These are phyloP conservation scores for Muscicapa adusta DNA, from an alignment of 2,113 vertebrate genomes.

Conservation along the genomic window DNA sequence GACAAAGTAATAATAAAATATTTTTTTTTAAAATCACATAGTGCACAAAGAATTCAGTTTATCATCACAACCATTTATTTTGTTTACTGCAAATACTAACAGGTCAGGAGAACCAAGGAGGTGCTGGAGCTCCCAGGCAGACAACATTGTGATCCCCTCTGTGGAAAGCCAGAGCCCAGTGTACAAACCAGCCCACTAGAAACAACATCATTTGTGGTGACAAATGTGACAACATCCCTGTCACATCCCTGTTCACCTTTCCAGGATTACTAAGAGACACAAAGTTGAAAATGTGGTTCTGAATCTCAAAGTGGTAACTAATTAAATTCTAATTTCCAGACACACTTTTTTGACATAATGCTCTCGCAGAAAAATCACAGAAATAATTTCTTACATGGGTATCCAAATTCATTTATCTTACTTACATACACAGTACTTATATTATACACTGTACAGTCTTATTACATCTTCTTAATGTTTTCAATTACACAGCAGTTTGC, in stretches of 20 bases:
- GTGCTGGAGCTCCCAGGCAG: background rate
- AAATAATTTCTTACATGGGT: background rate
- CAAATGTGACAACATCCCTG: background rate
- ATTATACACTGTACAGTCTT: background rate
- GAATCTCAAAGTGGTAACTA: background rate
- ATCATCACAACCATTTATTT: constrained; percentile 50
- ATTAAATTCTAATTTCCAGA: background rate
- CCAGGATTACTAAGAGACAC: background rate
- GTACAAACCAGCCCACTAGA: background rate
- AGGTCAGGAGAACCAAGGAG: background rate
- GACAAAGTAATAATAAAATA: background rate
- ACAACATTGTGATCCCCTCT: background rate
- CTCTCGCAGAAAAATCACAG: background rate
- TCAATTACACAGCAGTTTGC: background rate
- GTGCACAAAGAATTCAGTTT: constrained; percentile 23
- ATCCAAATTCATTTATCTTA: background rate
- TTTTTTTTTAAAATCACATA: background rate
- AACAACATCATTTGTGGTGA: background rate
- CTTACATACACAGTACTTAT: background rate
- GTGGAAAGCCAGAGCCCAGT: background rate
- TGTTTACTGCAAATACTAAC: background rate
- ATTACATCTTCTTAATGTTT: background rate
- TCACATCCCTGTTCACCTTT: background rate
- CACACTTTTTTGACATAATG: background rate
- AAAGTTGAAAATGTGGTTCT: background rate